phyloP scores from a whole-genome alignment of 2,888 invertebrate species.

The Eupithecia subfuscata region DNA sequence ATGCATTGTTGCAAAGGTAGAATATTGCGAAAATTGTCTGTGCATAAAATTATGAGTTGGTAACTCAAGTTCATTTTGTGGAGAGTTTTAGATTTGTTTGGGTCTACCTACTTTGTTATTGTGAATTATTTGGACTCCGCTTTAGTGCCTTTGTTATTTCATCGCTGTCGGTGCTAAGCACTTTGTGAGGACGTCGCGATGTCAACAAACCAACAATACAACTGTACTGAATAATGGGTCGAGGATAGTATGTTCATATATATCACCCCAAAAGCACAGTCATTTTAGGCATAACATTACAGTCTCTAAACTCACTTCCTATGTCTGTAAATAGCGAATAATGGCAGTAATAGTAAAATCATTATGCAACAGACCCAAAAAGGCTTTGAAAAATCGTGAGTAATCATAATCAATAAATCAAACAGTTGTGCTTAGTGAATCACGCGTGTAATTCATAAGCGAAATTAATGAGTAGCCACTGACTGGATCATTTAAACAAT shows the following conservation, averaged over 20 bases:
- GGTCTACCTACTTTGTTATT: not conserved
- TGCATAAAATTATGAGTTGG: not conserved
- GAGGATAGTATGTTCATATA: no score
- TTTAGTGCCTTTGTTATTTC: not conserved
- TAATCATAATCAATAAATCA: slow-evolving; percentile 24
- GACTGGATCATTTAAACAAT: slow-evolving; percentile 26
- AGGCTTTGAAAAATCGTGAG: slow-evolving; percentile 2
- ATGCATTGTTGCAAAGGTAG: not conserved
- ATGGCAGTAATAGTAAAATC: not conserved
- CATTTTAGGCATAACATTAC: not conserved
- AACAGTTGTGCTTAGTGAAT: slow-evolving; percentile 10
- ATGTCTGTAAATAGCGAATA: not conserved
- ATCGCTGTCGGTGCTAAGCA: not conserved
- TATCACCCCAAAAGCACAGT: no score
- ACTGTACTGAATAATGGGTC: no score
- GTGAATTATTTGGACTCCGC: not conserved
- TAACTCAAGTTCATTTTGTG: not conserved
- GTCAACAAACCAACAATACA: no score
- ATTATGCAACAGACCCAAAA: slow-evolving; percentile 3
- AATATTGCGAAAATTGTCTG: slow-evolving; percentile 3
- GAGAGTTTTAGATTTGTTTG: not conserved
- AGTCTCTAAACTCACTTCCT: not conserved
- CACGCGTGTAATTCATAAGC: slow-evolving; percentile 24
- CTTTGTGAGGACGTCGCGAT: not conserved
- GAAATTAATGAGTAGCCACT: slow-evolving; percentile 27